Evolutionary conservation across 2,113 vertebrate genomes (phyloP).

Genomic region (Muntiacus reevesi): DNA sequence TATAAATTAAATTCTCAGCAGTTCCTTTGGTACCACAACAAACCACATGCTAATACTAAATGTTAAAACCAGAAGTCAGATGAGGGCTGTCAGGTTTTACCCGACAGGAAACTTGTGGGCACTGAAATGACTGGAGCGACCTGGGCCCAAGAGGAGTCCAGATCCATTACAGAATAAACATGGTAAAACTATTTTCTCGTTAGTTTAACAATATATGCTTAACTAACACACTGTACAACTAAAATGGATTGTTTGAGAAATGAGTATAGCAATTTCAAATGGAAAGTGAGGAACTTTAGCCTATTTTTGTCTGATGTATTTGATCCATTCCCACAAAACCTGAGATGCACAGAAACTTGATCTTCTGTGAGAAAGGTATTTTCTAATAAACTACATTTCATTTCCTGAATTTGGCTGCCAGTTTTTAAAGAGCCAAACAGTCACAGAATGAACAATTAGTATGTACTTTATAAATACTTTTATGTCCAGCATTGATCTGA

Average conservation of each 20-base stretch:
- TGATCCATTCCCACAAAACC: slow-evolving; percentile 67
- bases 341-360: slow-evolving; percentile 63
- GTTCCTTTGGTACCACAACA: neutral
- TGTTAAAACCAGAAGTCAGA: neutral
- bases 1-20: slow-evolving; percentile 19
- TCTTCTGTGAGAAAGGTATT: slow-evolving; percentile 68
- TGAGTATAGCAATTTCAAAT: slow-evolving; percentile 35
- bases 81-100: neutral
- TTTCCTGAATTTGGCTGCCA: slow-evolving; percentile 63
- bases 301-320: slow-evolving; percentile 44
- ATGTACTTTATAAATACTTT: neutral
- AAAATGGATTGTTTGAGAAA: slow-evolving; percentile 26
- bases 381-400: slow-evolving; percentile 67
- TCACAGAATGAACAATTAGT: slow-evolving; percentile 34
- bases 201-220: slow-evolving; percentile 12
- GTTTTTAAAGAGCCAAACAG: slow-evolving; percentile 50
- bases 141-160: neutral
- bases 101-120: neutral
- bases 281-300: slow-evolving; percentile 33
- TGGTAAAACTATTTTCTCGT: neutral
- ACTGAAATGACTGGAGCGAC: neutral
- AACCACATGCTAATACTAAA: neutral
- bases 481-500: slow-evolving; percentile 26
- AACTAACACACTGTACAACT: neutral
- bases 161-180: neutral